Percentiles rank a stretch among this genome's conserved stretches.
Conservation (phyloP, 1,140 invertebrate species). For the Drosophila seguyi region DNA sequence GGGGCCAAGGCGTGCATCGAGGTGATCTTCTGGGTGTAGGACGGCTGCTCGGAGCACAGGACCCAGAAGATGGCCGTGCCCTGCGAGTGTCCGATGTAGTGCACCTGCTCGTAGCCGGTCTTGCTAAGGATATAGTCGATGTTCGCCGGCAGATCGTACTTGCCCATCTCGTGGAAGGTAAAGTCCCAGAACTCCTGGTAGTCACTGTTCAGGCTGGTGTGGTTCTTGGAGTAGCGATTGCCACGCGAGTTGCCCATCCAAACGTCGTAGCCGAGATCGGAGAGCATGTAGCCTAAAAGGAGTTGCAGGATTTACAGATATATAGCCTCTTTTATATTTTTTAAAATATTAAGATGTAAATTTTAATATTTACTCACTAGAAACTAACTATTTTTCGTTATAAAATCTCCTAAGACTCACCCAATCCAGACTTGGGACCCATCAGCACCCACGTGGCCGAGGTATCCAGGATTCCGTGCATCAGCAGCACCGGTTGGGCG, state of each 20-base stretch:
- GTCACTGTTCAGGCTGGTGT: slow-evolving; percentile 87
- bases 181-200: slow-evolving; percentile 91
- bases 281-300: slow-evolving; percentile 85
- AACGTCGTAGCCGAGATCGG: slow-evolving; percentile 89
- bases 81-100: slow-evolving; percentile 89
- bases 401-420: slow-evolving; percentile 35
- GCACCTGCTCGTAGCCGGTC: slow-evolving; percentile 87
- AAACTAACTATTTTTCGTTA: too few relatives aligned
- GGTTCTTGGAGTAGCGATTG: slow-evolving; percentile 88
- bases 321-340: not conserved
- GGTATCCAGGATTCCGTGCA: slow-evolving; percentile 91
- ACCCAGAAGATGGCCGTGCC: slow-evolving; percentile 90
- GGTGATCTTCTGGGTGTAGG: slow-evolving; percentile 89
- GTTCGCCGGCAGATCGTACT: slow-evolving; percentile 91
- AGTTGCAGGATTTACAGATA: not conserved
- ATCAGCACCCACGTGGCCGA: slow-evolving; percentile 90
- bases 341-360: too few relatives aligned
- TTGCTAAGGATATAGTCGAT: slow-evolving; percentile 89
- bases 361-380: too few relatives aligned
- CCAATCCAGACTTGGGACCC: slow-evolving; percentile 88
- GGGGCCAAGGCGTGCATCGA: slow-evolving; percentile 89
- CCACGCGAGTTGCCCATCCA: slow-evolving; percentile 91
- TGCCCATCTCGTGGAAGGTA: slow-evolving; percentile 92
- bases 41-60: slow-evolving; percentile 87
- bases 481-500: slow-evolving; percentile 85